Base-by-base conservation (phyloP, 2,797 vertebrate species). In the Heteromormyrus szaboi region DNA sequence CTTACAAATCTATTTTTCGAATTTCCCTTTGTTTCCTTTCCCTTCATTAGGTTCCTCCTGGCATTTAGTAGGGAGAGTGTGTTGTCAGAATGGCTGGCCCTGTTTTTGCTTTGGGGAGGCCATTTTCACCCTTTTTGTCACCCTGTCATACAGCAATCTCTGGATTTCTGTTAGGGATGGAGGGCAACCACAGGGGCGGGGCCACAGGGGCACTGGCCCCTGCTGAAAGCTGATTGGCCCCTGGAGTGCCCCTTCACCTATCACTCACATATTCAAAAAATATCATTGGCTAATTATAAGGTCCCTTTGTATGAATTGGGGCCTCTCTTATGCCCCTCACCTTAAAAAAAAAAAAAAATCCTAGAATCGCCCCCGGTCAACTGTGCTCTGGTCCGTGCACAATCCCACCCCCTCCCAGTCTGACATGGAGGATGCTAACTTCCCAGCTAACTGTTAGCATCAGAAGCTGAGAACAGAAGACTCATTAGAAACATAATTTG, bases 31-130 rank as follows among this genome's bases (percentile, higher is more conserved):
- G 54, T 85, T 89, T 41, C 79, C n/a, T 19, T 5, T n/a, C 29
- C 54, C 2, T 46, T 19, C 88, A 89, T 92, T 92, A 86, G 44
- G 85, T 76, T 48, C 62, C 14, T 53, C 19, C 72, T 53, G 33
- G 50, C 25, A 9, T 83, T 59, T 54, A 44, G 25, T 59, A 41
- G 19, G 85, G 25, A 53, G 48, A n/a, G 85, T 59, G 51, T 53
- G 50, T 25, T 9, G 4, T 22, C 8, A 29, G 29, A 6, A n/a
- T 1, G 29, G 46, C 46, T 50, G 25, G 4, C 46, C 22, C 17
- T 46, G 4, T 56, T 72, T 41, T 50, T 41, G 50, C 33, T 87
- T 33, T 51, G 54, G 41, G 50, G 62, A 12, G 59, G n/a, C 62
- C n/a, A 79, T 41, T 50, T n/a, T 79, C 48, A 48, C 25, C 65